phyloP scores from a whole-genome alignment of 2,888 invertebrate species.

The Abrostola triplasia region DNA sequence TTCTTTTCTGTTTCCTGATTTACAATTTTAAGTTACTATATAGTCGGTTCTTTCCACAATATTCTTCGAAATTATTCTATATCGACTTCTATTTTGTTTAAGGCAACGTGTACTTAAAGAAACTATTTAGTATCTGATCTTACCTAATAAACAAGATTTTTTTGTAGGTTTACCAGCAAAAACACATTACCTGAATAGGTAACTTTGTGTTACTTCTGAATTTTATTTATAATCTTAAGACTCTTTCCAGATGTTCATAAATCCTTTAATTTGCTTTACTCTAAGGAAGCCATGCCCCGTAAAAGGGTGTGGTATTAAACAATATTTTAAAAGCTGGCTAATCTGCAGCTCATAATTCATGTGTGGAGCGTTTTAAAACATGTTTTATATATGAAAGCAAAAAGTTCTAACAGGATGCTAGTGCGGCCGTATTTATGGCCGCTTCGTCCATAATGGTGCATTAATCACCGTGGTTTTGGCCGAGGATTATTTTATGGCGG shows the following conservation, averaged over 20 bases:
- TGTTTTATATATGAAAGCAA: conserved; percentile 45
- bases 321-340: conserved; percentile 50
- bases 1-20: background rate
- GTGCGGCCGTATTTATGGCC: conserved; percentile 34
- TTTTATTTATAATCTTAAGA: background rate
- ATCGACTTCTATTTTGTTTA: too few relatives aligned
- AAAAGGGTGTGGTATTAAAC: conserved; percentile 42
- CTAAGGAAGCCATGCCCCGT: conserved; percentile 21
- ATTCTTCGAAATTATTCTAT: too few relatives aligned
- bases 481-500: conserved; percentile 29
- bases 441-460: conserved; percentile 40
- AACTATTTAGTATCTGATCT: too few relatives aligned
- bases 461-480: conserved; percentile 39
- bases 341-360: conserved; percentile 50
- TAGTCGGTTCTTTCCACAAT: too few relatives aligned
- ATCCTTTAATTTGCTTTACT: conserved; percentile 10
- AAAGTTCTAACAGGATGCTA: conserved; percentile 35
- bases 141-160: too few relatives aligned
- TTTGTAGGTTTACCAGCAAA: too few relatives aligned
- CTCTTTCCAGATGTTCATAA: background rate
- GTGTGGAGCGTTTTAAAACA: conserved; percentile 40
- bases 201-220: background rate
- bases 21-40: too few relatives aligned
- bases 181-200: background rate
- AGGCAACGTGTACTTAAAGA: too few relatives aligned